phyloP scores from a whole-genome alignment of 2,113 vertebrate genomes.

The Xiphophorus maculatus region DNA sequence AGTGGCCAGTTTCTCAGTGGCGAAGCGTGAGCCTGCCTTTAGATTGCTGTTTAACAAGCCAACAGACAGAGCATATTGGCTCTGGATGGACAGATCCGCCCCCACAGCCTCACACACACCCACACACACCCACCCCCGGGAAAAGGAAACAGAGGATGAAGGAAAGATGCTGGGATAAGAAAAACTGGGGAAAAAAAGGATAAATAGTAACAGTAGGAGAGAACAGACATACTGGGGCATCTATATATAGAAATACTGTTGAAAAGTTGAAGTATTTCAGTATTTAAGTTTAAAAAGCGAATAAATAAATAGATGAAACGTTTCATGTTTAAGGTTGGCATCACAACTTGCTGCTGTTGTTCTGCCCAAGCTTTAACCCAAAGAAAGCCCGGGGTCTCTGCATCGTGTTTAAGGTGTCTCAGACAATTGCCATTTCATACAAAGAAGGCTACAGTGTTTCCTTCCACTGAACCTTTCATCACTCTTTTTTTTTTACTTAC shows the following conservation, averaged over 20 bases:
- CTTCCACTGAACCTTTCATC: too few species aligned
- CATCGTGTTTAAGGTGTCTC: too few species aligned
- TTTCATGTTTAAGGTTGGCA: too few species aligned
- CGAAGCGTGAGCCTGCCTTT: conserved; percentile 78
- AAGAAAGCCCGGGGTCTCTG: too few species aligned
- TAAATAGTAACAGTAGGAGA: not conserved
- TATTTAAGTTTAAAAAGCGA: not conserved
- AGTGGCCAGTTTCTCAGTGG: conserved; percentile 71
- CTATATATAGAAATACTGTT: not conserved
- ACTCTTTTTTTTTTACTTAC: too few species aligned
- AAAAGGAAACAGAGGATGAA: conserved; percentile 32
- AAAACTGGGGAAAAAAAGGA: not conserved
- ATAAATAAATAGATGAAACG: too few species aligned
- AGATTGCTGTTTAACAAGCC: conserved; percentile 81
- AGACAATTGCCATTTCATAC: too few species aligned
- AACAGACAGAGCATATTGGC: conserved; percentile 76
- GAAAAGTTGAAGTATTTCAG: too few species aligned
- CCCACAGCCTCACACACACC: not conserved
- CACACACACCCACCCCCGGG: conserved; percentile 44
- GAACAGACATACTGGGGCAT: not conserved
- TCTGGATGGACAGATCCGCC: conserved; percentile 67
- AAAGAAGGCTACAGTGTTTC: too few species aligned
- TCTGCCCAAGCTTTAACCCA: too few species aligned
- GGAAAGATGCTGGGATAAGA: not conserved
- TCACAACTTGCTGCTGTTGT: too few species aligned